Evolutionary conservation across 2,888 invertebrate genomes (phyloP).

Genomic region (Dromius quadrimaculatus): DNA sequence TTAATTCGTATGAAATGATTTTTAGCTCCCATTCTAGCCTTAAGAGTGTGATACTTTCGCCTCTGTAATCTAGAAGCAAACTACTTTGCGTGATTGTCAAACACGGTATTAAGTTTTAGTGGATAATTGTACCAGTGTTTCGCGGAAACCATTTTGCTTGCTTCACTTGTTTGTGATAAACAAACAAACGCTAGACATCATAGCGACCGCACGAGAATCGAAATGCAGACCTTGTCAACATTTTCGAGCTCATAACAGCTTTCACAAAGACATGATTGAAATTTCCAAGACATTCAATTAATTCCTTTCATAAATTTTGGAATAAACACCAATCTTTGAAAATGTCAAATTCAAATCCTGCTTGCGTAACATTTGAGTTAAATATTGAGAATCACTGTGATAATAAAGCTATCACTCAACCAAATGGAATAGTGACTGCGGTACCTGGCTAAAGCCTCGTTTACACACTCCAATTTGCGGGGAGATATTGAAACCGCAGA

Average conservation of each 20-base stretch:
- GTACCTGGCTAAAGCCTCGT: slow-evolving; percentile 13
- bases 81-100: not conserved
- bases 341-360: too few relatives aligned
- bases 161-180: slow-evolving; percentile 35
- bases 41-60: too few relatives aligned
- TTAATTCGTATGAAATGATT: too few relatives aligned
- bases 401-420: slow-evolving; percentile 30
- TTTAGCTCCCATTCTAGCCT: too few relatives aligned
- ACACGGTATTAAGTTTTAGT: not conserved
- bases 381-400: not conserved
- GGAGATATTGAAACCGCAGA: slow-evolving; percentile 17
- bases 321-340: too few relatives aligned
- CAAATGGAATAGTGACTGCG: slow-evolving; percentile 10
- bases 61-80: too few relatives aligned
- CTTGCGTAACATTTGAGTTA: too few relatives aligned
- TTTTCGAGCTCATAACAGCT: too few relatives aligned
- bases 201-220: not conserved
- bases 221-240: too few relatives aligned
- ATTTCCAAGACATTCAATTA: too few relatives aligned
- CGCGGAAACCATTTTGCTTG: slow-evolving; percentile 13
- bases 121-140: not conserved
- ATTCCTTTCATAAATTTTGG: too few relatives aligned
- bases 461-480: slow-evolving; percentile 33
- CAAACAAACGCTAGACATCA: slow-evolving; percentile 31
- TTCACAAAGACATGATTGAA: too few relatives aligned